Percentiles rank a stretch among this genome's conserved stretches.
These are phyloP conservation scores for Montipora cactus DNA, from an alignment of 64 coral and sea anemone genomes.

Conservation along the genomic window DNA sequence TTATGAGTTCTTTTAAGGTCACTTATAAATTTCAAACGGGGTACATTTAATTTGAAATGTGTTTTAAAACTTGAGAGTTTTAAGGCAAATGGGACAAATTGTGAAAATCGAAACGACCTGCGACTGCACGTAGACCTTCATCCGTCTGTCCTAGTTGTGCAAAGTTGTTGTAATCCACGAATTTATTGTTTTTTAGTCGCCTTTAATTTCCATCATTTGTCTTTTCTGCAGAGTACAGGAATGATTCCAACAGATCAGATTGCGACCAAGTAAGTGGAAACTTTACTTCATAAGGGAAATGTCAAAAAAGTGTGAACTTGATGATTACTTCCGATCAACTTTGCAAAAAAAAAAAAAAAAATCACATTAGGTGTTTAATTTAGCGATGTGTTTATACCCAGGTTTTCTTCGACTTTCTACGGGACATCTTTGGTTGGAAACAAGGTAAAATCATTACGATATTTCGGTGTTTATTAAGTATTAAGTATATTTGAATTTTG, in stretches of 20 bases:
- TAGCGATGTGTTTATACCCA: not conserved
- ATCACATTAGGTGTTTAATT: not conserved
- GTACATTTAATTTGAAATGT: not conserved
- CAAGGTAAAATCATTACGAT: conserved; percentile 23
- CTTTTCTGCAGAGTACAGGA: conserved; percentile 42
- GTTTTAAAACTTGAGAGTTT: not conserved
- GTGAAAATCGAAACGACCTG: not conserved
- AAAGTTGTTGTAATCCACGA: not conserved
- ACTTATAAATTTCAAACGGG: not conserved
- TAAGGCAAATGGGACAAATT: not conserved
- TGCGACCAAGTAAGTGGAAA: conserved; percentile 21
- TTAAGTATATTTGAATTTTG: not conserved
- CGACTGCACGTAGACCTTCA: too few relatives aligned
- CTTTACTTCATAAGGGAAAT: not conserved
- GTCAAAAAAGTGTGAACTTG: not conserved
- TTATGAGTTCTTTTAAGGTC: not conserved
- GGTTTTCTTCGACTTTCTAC: conserved; percentile 76
- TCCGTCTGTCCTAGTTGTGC: not conserved
- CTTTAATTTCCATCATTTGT: not conserved
- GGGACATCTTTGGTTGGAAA: conserved; percentile 71
- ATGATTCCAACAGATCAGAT: conserved; percentile 6
- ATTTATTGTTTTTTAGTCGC: not conserved
- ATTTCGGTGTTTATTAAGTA: not conserved
- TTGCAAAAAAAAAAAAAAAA: not conserved
- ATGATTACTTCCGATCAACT: not conserved